phyloP scores from a whole-genome alignment of 2,113 vertebrate species.

The Elaphurus davidianus region DNA sequence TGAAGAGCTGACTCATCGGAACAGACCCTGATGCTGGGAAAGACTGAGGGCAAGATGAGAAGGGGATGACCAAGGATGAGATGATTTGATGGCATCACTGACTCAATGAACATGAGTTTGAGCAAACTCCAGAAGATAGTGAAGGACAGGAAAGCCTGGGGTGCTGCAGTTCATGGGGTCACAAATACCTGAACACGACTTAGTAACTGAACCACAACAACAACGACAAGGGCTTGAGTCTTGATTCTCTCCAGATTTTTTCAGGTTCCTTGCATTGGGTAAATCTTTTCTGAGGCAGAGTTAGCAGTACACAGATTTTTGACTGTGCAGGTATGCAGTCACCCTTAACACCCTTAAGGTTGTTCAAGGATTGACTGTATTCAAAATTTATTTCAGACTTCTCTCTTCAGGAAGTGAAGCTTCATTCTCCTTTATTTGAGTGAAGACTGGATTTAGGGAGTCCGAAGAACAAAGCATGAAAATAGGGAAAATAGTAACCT shows the following conservation, averaged over 20 bases:
- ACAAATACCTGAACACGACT: background rate
- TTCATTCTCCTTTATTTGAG: background rate
- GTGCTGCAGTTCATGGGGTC: background rate
- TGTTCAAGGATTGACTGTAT: background rate
- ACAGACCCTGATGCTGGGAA: background rate
- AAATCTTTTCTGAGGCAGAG: background rate
- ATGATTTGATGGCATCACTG: background rate
- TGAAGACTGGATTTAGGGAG: background rate
- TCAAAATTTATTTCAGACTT: background rate
- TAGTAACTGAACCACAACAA: background rate
- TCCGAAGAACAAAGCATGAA: background rate
- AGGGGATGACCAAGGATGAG: background rate
- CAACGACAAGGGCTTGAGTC: background rate
- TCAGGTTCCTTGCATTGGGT: background rate
- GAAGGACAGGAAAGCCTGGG: background rate
- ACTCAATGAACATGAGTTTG: background rate
- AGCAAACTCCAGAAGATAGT: background rate
- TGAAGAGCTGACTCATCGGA: background rate
- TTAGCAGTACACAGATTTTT: background rate
- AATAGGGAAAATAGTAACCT: background rate
- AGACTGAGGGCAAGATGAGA: background rate
- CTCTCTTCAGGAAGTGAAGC: background rate
- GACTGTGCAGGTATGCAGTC: background rate
- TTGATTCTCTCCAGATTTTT: background rate
- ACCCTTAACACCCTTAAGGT: background rate